phyloP scores from a whole-genome alignment of 2,797 vertebrate species.

The Tiaroga cobitis region DNA sequence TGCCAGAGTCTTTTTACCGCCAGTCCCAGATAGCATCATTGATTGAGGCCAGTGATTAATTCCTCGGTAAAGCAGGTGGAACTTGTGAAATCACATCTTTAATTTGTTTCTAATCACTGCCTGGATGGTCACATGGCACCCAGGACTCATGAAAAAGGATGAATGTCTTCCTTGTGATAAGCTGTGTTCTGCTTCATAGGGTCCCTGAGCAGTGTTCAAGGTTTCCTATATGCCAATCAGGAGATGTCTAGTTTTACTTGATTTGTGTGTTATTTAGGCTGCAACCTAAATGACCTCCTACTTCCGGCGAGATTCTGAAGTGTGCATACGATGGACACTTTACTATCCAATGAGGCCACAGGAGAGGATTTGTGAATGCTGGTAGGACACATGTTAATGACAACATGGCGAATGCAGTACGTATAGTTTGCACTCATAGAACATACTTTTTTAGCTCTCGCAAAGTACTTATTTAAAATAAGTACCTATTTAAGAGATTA shows the following conservation, averaged over 20 bases:
- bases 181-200: slow-evolving; percentile 33
- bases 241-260: not conserved
- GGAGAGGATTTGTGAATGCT: not conserved
- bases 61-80: slow-evolving; percentile 60
- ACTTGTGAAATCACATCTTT: slow-evolving; percentile 62
- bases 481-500: too few species aligned
- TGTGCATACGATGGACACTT: too few species aligned
- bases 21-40: slow-evolving; percentile 78
- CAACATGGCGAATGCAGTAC: not conserved
- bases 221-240: not conserved
- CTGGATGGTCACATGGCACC: slow-evolving; percentile 63
- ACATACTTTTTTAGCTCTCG: not conserved
- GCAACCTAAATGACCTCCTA: too few species aligned
- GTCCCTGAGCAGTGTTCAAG: not conserved
- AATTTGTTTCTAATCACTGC: slow-evolving; percentile 69
- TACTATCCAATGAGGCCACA: too few species aligned
- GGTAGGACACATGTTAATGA: too few species aligned
- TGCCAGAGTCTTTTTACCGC: slow-evolving; percentile 76
- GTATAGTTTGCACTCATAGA: too few species aligned
- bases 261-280: not conserved
- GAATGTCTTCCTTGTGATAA: slow-evolving; percentile 71
- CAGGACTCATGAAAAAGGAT: slow-evolving; percentile 69
- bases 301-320: too few species aligned
- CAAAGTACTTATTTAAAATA: not conserved
- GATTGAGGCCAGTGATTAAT: slow-evolving; percentile 84